Evolutionary conservation across 92 coral and sea anemone species (phyloP), one percentile per base, ranked within the genome.

Genomic region (Umimayanthus kanabou): DNA sequence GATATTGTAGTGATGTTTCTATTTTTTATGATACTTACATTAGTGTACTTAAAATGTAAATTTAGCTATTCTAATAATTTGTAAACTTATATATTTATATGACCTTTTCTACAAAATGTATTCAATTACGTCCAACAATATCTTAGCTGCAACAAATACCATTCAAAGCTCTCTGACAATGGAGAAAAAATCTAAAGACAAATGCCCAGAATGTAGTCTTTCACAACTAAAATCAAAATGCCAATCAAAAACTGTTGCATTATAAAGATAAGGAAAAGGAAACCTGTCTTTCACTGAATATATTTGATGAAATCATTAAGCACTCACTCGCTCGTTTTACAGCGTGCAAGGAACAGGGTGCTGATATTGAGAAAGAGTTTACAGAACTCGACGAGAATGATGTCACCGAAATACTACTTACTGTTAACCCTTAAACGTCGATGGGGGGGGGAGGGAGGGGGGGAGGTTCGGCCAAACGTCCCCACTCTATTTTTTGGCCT

Each of bases 81-180:
- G n/a, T n/a, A n/a, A n/a, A n/a, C n/a, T n/a, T n/a, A n/a, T n/a
- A n/a, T n/a, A n/a, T n/a, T n/a, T n/a, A n/a, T n/a, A n/a, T n/a
- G n/a, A n/a, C n/a, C n/a, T n/a, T n/a, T n/a, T n/a, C n/a, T n/a
- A n/a, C n/a, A n/a, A n/a, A n/a, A n/a, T n/a, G n/a, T n/a, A n/a
- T n/a, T n/a, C 49, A 88, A 80, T 55, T 88, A 80, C 80, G 87
- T 88, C 28, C 90, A 88, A 58, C 85, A 80, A 47, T 88, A 80
- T 81, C 74, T 80, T 37, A 70, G 86, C 74, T 88, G 90, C 73
- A 88, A 88, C 90, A 88, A 88, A 81, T 88, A 81, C 69, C 90
- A 80, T 70, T 45, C 70, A 29, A 80, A 88, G 58, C 50, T 88
- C 57, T 80, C 75, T 47, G 81, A 33, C 37, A 33, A 33, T 33